phyloP scores from a whole-genome alignment of 2,797 vertebrate genomes.

The Spinus olivaceus region DNA sequence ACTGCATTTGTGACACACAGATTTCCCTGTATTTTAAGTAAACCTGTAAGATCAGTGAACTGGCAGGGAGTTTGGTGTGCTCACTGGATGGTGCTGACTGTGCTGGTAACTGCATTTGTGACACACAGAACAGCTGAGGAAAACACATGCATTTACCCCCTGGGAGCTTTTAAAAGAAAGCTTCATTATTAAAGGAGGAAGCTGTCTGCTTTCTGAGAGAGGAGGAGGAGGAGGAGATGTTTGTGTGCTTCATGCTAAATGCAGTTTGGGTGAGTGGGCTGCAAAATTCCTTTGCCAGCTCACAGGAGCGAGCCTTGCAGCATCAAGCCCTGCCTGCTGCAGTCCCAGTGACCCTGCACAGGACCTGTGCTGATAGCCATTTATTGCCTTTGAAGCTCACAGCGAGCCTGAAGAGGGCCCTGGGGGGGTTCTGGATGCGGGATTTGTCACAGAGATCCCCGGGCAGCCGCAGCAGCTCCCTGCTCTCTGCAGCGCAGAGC shows the following conservation, averaged over 20 bases:
- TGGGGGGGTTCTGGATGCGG: neutral
- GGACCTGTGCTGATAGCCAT: neutral
- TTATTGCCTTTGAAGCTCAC: neutral
- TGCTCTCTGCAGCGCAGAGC: rapidly evolving
- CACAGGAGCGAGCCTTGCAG: neutral
- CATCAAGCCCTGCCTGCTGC: neutral
- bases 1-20: neutral
- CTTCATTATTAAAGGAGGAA: neutral
- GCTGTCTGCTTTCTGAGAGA: neutral
- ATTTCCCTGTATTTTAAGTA: neutral
- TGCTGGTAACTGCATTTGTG: neutral
- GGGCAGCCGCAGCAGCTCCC: neutral
- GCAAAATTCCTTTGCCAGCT: neutral
- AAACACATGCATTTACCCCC: rapidly evolving
- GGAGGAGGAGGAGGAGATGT: neutral
- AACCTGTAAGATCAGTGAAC: neutral
- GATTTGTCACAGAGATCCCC: neutral
- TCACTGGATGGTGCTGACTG: neutral
- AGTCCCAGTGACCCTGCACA: neutral
- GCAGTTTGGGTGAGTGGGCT: neutral
- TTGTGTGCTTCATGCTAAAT: neutral
- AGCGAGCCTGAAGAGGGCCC: neutral
- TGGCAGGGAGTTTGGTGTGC: neutral
- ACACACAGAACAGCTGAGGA: neutral
- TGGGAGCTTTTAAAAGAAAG: neutral